Evolutionary conservation across 2,797 vertebrate species (phyloP), one percentile per base, ranked within the genome.

Genomic region (Etheostoma nigrum): DNA sequence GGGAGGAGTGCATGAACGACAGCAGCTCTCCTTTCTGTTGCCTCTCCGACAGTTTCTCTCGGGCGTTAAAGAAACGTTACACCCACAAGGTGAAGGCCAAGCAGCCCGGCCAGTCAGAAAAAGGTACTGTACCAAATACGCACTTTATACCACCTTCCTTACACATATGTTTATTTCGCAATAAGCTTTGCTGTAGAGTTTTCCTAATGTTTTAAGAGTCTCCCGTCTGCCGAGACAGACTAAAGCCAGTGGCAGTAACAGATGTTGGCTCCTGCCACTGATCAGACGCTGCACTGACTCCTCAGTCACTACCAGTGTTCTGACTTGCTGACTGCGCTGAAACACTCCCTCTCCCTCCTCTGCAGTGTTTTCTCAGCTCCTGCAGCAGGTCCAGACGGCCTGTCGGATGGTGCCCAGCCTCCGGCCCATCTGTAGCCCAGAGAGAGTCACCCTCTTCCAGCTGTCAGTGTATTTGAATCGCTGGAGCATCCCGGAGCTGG

Each of bases 21-120:
- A 86, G 88, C 23, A 76, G 92, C 9, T 87, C 91, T 2, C 78
- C 93, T 42, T 94, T 98, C 92, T 95, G 94, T 79, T 97, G 96
- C 88, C 86, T 92, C 0, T 78, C 89, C 0, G 81, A 94, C 5
- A 88, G 70, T 45, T 96, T 98, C 82, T 87, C 88, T 58, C 91
- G 88, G 10, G 93, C 94, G 0, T 92, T 99, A 2, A 96, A 94
- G 76, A 98, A 94, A 55, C 93, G 88, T 0, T 92, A 95, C 92
- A 95, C 94, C 2, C 95, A 96, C 86, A 96, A 94, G 72, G 94
- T 97, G 82, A 95, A 96, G 77, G 97, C 97, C 73, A 98, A 96
- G 75, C 95, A 96, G 86, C 96, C 96, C 0, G 96, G 96, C 4
- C 97, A 97, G n/a, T 90, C 97, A 55, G 97, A 99, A 48, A 94